phyloP scores from a whole-genome alignment of 2,113 vertebrate genomes.

The Proterorhinus semilunaris region DNA sequence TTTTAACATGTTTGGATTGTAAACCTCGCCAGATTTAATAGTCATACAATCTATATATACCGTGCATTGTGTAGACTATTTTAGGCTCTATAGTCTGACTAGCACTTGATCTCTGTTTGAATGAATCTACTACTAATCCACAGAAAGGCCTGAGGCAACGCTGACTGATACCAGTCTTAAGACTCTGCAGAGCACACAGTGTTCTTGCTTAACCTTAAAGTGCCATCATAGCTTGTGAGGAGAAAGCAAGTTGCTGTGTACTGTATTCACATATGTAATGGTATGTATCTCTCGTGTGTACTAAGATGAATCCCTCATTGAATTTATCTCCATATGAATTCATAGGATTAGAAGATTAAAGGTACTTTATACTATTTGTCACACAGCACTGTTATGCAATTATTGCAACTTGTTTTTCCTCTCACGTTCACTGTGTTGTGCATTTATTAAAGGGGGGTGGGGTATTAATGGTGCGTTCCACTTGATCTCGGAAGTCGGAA shows the following conservation, averaged over 20 bases:
- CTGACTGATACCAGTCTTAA: slow-evolving; percentile 27
- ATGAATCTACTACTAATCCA: slow-evolving; percentile 20
- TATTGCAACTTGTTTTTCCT: too few species aligned
- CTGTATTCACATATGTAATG: too few species aligned
- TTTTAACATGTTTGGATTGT: not conserved
- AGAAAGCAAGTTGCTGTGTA: not conserved
- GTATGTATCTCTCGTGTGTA: not conserved
- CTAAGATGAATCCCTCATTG: slow-evolving; percentile 16
- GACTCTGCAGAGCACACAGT: slow-evolving; percentile 23
- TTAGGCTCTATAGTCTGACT: slow-evolving; percentile 21
- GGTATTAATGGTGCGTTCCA: too few species aligned
- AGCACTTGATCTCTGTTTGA: slow-evolving; percentile 23
- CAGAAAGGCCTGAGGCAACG: slow-evolving; percentile 20
- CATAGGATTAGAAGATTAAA: not conserved
- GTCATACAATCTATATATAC: not conserved
- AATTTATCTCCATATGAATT: not conserved
- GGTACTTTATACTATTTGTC: too few species aligned
- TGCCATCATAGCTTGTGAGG: slow-evolving; percentile 10
- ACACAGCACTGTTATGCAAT: too few species aligned
- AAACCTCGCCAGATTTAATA: slow-evolving; percentile 16
- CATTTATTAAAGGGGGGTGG: too few species aligned
- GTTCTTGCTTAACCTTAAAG: slow-evolving; percentile 26
- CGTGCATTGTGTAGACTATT: not conserved
- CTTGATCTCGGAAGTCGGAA: too few species aligned
- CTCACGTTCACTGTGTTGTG: too few species aligned